Evolutionary conservation across 2,113 vertebrate species (phyloP), one percentile per base, ranked within the genome.

Genomic region (Hippocampus mohnikei): DNA sequence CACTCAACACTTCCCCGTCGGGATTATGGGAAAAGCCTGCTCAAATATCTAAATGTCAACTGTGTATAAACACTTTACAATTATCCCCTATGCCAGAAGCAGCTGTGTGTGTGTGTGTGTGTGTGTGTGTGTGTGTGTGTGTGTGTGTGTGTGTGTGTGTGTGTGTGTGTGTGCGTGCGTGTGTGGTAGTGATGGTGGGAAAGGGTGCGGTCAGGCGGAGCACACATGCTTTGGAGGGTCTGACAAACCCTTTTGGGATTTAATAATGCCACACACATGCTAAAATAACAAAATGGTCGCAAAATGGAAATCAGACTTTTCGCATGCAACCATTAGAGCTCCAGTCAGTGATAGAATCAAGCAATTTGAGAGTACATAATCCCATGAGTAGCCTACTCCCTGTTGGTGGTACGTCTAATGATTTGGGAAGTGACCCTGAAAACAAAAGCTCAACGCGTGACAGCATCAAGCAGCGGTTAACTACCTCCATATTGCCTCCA

Each of bases 31-130:
- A n/a, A 80, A 83, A 86, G 80, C 81, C 87, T 89, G 77, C 79
- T 88, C 84, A 89, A 89, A 90, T 88, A 91, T 89, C 90, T 81
- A 92, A 93, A 93, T 93, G 91, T 93, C 92, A 93, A 80, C 89
- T 79, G 75, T 63, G 75, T 85, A 93, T 89, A 90, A 91, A 90
- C 87, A 91, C 89, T 89, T 90, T 88, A 83, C 85, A 91, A 91
- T 93, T 90, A 93, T 66, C 74, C 72, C 70, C 69, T 63, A 66
- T 69, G 48, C 69, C 72, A 70, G 81, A 71, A 74, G 73, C 83
- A 88, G 80, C 79, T 83, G 83, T 33, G 50, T 15, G 10, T 55
- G 16, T 5, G 29, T 40, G 29, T 68, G 29, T 55, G n/a, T 11
- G 9, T n/a, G 53, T 23, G 9, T 3, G 53, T 23, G 53, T 56